phyloP scores from a whole-genome alignment of 2,888 invertebrate genomes.

The Biston stratarius region DNA sequence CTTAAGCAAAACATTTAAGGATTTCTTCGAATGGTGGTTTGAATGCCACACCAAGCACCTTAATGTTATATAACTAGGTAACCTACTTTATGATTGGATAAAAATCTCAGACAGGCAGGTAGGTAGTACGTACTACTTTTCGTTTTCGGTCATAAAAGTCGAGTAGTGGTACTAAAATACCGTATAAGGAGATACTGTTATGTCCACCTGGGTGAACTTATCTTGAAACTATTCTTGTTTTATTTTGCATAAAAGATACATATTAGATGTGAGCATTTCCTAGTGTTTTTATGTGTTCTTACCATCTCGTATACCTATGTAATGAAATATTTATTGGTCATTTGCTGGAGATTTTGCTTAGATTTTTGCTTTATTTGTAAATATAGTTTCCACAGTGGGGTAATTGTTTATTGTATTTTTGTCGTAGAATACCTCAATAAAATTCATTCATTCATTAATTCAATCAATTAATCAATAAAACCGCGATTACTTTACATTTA shows the following conservation, averaged over 20 bases:
- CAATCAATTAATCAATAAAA: too few species aligned
- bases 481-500: too few species aligned
- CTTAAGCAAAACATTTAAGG: conserved; percentile 19
- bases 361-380: too few species aligned
- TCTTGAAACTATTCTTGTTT: conserved; percentile 24
- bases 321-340: background rate
- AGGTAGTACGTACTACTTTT: conserved; percentile 33
- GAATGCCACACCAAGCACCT: conserved; percentile 28
- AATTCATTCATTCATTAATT: too few species aligned
- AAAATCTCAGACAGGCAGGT: conserved; percentile 28
- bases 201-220: conserved; percentile 29
- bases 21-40: conserved; percentile 38
- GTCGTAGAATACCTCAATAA: too few species aligned
- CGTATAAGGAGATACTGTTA: conserved; percentile 32
- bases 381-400: too few species aligned
- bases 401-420: too few species aligned
- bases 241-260: conserved; percentile 10
- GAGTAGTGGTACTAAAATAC: conserved; percentile 29
- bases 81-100: conserved; percentile 38
- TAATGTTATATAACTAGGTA: conserved; percentile 41
- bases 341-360: too few species aligned
- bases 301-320: background rate
- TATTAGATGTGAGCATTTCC: conserved; percentile 17
- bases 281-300: conserved; percentile 1
- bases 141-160: conserved; percentile 34